Percentiles rank a stretch among this genome's conserved stretches.
Conservation (phyloP, 2,888 invertebrate genomes). For the Drosophila bunnanda region DNA sequence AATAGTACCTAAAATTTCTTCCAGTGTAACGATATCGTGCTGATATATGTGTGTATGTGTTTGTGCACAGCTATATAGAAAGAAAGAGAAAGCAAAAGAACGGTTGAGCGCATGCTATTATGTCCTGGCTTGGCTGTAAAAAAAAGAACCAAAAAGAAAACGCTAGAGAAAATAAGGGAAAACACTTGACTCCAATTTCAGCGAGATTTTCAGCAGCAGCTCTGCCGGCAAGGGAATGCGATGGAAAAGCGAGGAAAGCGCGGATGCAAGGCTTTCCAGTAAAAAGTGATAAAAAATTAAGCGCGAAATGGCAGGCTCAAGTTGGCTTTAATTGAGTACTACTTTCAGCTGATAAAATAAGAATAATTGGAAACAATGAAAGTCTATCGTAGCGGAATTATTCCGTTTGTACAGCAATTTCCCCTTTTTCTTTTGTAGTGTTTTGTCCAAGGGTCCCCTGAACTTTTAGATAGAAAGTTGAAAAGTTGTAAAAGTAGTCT, state of each 20-base stretch:
- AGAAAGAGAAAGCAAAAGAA: slow-evolving; percentile 4
- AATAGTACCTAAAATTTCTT: not conserved
- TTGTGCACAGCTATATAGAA: slow-evolving; percentile 3
- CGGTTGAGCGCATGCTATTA: slow-evolving; percentile 57
- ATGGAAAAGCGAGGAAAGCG: not conserved
- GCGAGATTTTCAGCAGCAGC: slow-evolving; percentile 33
- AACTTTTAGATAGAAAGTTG: not conserved
- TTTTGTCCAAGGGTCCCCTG: not conserved
- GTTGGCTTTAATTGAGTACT: slow-evolving; percentile 37
- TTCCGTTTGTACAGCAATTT: slow-evolving; percentile 7
- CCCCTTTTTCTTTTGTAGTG: not conserved
- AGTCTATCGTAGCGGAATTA: not conserved
- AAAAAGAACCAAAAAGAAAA: slow-evolving; percentile 34
- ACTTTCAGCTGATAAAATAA: slow-evolving; percentile 24
- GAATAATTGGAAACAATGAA: slow-evolving; percentile 17
- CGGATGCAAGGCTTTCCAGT: slow-evolving; percentile 25
- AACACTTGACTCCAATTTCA: slow-evolving; percentile 55
- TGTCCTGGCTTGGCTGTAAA: slow-evolving; percentile 60
- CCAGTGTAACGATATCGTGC: slow-evolving; percentile 8
- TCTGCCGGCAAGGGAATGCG: not conserved
- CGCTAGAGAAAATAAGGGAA: slow-evolving; percentile 40
- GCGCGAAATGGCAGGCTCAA: slow-evolving; percentile 21
- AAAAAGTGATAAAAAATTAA: slow-evolving; percentile 40
- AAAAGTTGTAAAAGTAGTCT: slow-evolving; percentile 8
- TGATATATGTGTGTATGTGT: not conserved